phyloP scores from a whole-genome alignment of 2,113 vertebrate genomes.

The Phaethornis superciliosus region DNA sequence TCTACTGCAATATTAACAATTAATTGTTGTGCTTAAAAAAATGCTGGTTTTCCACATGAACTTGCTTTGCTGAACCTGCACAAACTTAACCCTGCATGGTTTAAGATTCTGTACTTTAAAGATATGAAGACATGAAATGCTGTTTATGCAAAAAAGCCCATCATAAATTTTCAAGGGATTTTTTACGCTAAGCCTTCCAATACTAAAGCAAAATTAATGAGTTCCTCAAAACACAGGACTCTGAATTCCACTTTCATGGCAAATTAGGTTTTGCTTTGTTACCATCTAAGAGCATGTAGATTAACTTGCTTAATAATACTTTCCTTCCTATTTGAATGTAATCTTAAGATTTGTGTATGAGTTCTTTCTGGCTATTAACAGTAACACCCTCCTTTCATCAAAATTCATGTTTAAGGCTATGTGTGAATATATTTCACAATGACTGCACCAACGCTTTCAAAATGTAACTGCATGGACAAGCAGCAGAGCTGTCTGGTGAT shows the following conservation, averaged over 20 bases:
- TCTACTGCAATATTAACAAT: neutral
- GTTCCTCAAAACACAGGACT: neutral
- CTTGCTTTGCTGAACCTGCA: neutral
- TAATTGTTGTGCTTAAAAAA: neutral
- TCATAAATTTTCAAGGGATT: conserved; percentile 6
- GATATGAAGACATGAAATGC: neutral
- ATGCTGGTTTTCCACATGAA: neutral
- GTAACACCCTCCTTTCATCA: neutral
- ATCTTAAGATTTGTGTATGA: neutral
- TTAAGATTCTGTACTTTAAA: neutral
- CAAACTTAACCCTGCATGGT: neutral
- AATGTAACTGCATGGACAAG: neutral
- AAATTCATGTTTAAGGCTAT: neutral
- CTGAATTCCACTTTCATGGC: conserved; percentile 27
- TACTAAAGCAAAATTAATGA: conserved; percentile 39
- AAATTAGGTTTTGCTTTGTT: conserved; percentile 36
- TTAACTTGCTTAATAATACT: conserved; percentile 25
- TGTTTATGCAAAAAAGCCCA: neutral
- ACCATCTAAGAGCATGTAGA: neutral
- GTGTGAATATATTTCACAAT: neutral
- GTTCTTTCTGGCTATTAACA: neutral
- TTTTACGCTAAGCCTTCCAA: conserved; percentile 3
- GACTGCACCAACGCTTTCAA: neutral
- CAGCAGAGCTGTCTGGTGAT: neutral
- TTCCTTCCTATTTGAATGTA: neutral